Evolutionary conservation across 2,888 invertebrate species (phyloP).

Genomic region (Aporophyla nigra): DNA sequence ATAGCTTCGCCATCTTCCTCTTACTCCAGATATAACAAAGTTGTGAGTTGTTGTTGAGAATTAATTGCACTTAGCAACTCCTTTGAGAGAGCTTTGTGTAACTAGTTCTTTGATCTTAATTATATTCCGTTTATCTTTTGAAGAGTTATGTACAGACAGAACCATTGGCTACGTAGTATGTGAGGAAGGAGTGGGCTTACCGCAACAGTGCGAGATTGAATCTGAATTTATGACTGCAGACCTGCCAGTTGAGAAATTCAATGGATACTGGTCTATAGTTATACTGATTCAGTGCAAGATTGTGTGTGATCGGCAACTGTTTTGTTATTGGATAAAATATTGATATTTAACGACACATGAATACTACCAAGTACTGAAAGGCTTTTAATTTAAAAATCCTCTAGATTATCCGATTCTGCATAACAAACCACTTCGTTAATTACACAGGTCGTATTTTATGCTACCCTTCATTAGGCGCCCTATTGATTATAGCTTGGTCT

Average conservation of each 20-base stretch:
- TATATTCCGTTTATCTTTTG: constrained; percentile 48
- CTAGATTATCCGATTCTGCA: not conserved
- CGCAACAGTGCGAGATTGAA: constrained; percentile 43
- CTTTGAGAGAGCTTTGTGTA: constrained; percentile 35
- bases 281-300: constrained; percentile 21
- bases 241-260: constrained; percentile 25
- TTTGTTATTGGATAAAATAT: constrained; percentile 5
- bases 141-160: constrained; percentile 23
- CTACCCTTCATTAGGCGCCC: constrained; percentile 39
- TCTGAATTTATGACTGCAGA: constrained; percentile 46
- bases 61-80: constrained; percentile 54
- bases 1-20: constrained; percentile 10
- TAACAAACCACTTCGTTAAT: constrained; percentile 39
- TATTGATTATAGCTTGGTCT: constrained; percentile 49
- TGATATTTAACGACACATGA: not conserved
- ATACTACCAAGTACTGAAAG: not conserved
- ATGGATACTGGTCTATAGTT: constrained; percentile 10
- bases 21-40: constrained; percentile 19
- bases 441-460: constrained; percentile 34
- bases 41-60: constrained; percentile 37
- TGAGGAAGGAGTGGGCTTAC: constrained; percentile 9
- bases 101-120: constrained; percentile 39
- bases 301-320: not conserved
- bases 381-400: not conserved
- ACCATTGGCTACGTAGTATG: constrained; percentile 15